These are phyloP conservation scores for Bellardia pandia DNA, from an alignment of 2,888 invertebrate species.

Conservation along the genomic window DNA sequence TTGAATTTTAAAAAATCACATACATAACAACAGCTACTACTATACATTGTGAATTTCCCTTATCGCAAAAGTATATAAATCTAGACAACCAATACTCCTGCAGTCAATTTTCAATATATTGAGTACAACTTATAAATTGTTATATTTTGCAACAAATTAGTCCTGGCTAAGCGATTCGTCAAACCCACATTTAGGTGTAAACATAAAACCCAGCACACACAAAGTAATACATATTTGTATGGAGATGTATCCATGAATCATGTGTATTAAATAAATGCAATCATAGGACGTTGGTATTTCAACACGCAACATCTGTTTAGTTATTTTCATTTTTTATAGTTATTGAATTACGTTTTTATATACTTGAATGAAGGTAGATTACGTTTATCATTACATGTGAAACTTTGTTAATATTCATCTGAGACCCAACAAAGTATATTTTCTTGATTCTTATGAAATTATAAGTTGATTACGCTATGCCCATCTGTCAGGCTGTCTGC, in stretches of 20 bases:
- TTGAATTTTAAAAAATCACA: constrained; percentile 8
- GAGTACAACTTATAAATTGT: background rate
- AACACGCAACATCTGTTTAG: constrained; percentile 40
- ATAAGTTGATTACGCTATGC: too few relatives aligned
- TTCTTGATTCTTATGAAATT: too few relatives aligned
- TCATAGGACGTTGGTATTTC: constrained; percentile 7
- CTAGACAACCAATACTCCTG: constrained; percentile 19
- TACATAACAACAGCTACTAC: background rate
- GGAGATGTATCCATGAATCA: background rate
- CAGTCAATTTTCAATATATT: background rate
- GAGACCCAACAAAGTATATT: too few relatives aligned
- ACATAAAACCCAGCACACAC: constrained; percentile 6
- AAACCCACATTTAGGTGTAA: constrained; percentile 10
- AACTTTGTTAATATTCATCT: too few relatives aligned
- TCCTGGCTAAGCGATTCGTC: background rate
- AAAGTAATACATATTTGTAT: background rate
- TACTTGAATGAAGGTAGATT: too few relatives aligned
- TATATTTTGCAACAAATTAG: background rate
- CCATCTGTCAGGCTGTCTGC: too few relatives aligned
- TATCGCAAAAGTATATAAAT: constrained; percentile 32
- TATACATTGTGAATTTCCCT: background rate
- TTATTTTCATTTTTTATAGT: constrained; percentile 36
- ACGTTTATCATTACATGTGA: too few relatives aligned
- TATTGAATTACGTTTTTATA: constrained; percentile 24
- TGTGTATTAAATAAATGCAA: background rate